Percentiles rank a stretch among this genome's conserved stretches.
These are phyloP conservation scores for Lobophora halterata DNA, from an alignment of 2,888 invertebrate genomes.

Conservation along the genomic window DNA sequence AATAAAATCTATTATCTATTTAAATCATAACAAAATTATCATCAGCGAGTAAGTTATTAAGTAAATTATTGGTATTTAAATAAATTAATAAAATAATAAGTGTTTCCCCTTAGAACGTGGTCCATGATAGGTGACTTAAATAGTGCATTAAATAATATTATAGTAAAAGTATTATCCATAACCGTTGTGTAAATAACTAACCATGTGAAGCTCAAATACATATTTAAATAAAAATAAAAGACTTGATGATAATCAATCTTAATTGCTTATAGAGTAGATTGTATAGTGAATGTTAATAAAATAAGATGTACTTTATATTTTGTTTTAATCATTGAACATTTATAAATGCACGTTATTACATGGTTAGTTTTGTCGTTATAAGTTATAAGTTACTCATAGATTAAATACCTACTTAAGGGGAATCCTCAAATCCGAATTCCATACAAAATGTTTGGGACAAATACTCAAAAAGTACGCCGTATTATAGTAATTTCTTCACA, in stretches of 20 bases:
- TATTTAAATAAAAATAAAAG: slow-evolving; percentile 68
- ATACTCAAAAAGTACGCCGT: too few relatives aligned
- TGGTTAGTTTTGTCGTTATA: slow-evolving; percentile 41
- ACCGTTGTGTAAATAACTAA: slow-evolving; percentile 68
- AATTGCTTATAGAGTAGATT: slow-evolving; percentile 68
- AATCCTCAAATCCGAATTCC: too few relatives aligned
- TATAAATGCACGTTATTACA: slow-evolving; percentile 54
- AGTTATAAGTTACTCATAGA: too few relatives aligned
- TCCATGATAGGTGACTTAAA: slow-evolving; percentile 80
- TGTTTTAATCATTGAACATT: slow-evolving; percentile 42
- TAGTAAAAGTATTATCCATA: slow-evolving; percentile 52
- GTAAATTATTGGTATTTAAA: slow-evolving; percentile 4
- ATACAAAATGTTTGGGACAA: too few relatives aligned
- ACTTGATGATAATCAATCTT: slow-evolving; percentile 69
- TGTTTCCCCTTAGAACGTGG: slow-evolving; percentile 71
- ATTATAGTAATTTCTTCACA: too few relatives aligned
- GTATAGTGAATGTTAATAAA: slow-evolving; percentile 59
- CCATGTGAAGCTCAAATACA: slow-evolving; percentile 72
- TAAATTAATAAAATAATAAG: slow-evolving; percentile 33
- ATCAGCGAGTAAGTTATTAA: background rate
- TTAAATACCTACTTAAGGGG: too few relatives aligned
- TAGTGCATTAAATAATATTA: slow-evolving; percentile 73
- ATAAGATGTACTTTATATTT: slow-evolving; percentile 38
- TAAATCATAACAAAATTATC: slow-evolving; percentile 1
- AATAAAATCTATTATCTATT: too few relatives aligned